Evolutionary conservation across 2,113 vertebrate genomes (phyloP).

Genomic region (Cairina moschata): DNA sequence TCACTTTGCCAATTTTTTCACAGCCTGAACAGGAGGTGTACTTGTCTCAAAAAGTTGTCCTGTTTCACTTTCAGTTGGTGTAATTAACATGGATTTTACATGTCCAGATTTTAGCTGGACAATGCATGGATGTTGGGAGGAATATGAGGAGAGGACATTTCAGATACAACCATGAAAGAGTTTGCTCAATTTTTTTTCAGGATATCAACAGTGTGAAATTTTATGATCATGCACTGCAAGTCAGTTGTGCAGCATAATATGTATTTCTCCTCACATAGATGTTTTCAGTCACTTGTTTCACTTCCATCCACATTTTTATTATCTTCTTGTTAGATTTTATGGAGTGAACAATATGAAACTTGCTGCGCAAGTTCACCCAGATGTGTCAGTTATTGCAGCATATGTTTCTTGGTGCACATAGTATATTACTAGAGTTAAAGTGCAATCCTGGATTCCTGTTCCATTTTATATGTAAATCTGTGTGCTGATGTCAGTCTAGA

Average conservation of each 20-base stretch:
- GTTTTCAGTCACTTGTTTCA: background rate
- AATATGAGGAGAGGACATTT: background rate
- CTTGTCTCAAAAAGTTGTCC: background rate
- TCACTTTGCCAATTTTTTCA: background rate
- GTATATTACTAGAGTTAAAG: background rate
- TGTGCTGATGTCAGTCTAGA: background rate
- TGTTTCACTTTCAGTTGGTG: background rate
- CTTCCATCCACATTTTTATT: background rate
- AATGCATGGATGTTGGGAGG: background rate
- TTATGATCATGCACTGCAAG: background rate
- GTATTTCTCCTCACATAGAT: background rate
- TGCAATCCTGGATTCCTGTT: background rate
- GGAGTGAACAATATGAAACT: background rate
- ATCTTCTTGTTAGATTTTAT: constrained; percentile 4
- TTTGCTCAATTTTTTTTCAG: background rate
- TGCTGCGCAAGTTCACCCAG: background rate
- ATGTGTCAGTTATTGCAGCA: background rate
- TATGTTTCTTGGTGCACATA: background rate
- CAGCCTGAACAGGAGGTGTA: background rate
- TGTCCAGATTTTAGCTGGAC: background rate
- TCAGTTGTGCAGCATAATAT: background rate
- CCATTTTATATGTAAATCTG: background rate
- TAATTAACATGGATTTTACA: background rate
- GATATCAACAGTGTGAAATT: background rate
- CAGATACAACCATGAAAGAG: background rate